Evolutionary conservation across 1,140 invertebrate species (phyloP), one percentile per base, ranked within the genome.

Genomic region (Latrodectus geometricus): DNA sequence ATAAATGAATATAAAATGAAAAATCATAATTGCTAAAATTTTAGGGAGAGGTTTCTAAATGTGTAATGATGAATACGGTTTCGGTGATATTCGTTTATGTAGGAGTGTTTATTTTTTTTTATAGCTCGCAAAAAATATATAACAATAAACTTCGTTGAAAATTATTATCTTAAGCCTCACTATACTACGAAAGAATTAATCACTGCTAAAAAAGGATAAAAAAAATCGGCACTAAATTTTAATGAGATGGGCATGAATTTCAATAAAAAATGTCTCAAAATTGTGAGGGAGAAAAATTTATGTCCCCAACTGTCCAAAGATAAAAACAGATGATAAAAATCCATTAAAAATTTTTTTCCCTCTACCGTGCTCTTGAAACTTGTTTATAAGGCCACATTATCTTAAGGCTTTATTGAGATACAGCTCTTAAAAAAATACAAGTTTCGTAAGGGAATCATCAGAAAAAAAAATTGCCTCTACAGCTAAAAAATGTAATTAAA

Each of bases 261-360:
- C 50, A 75, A 23, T 23, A 75, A 75, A 75, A 74, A 74, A 75
- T 75, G 73, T 75, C 73, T 54, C n/a, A 23, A 75, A 75, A 56
- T 75, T 50, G 11, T 12, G 12, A 54, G n/a, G 52, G 52, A 5
- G 54, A 75, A 75, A 75, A 17, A 52, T 48, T 21, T 14, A 21
- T 54, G 73, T 75, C 73, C 14, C 50, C 73, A 54, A 75, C 73
- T 52, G 73, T 75, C 17, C 35, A 20, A 54, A 75, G 52, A 75
- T 75, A 75, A 75, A 75, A 75, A 23, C 73, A 21, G 73, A 75
- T 54, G 73, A 75, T 75, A 75, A 75, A 54, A 75, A 75, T 75
- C 73, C 73, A 75, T 75, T 75, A 75, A 48, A 52, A 20, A 52
- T 74, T 75, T 56, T 20, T 69, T 69, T 21, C 50, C 20, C 8